phyloP scores from a whole-genome alignment of 2,888 invertebrate genomes.

The Petrolisthes manimaculis region DNA sequence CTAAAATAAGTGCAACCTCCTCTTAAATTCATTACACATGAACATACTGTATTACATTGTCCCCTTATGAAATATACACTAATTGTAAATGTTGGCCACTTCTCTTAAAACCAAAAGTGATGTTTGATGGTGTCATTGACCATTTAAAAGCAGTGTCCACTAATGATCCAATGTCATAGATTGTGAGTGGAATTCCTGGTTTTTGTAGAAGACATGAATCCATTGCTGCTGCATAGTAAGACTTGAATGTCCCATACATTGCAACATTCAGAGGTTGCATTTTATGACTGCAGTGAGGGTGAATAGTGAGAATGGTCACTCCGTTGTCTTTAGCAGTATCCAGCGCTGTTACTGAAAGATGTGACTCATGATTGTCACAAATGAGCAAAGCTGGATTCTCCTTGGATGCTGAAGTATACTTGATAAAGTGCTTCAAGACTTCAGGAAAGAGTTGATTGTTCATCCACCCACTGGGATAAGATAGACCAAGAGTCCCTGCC shows the following conservation, averaged over 20 bases:
- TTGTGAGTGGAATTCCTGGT: too few species aligned
- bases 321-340: constrained; percentile 69
- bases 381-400: constrained; percentile 66
- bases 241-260: constrained; percentile 68
- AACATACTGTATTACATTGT: too few species aligned
- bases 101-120: too few species aligned
- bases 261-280: constrained; percentile 69
- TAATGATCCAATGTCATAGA: too few species aligned
- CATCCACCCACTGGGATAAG: constrained; percentile 68
- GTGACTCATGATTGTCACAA: constrained; percentile 67
- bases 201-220: too few species aligned
- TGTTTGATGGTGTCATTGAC: constrained; percentile 42
- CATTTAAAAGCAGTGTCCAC: constrained; percentile 33
- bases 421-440: constrained; percentile 67
- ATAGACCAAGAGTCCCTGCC: constrained; percentile 68
- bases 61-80: too few species aligned
- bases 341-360: constrained; percentile 66
- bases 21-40: too few species aligned
- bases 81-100: too few species aligned
- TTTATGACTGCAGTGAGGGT: constrained; percentile 70
- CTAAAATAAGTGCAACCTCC: too few species aligned
- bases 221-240: constrained; percentile 43
- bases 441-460: constrained; percentile 66
- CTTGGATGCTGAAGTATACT: constrained; percentile 63
- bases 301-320: constrained; percentile 70